These are phyloP conservation scores for Turnix velox DNA, from an alignment of 2,113 vertebrate genomes.

Conservation along the genomic window DNA sequence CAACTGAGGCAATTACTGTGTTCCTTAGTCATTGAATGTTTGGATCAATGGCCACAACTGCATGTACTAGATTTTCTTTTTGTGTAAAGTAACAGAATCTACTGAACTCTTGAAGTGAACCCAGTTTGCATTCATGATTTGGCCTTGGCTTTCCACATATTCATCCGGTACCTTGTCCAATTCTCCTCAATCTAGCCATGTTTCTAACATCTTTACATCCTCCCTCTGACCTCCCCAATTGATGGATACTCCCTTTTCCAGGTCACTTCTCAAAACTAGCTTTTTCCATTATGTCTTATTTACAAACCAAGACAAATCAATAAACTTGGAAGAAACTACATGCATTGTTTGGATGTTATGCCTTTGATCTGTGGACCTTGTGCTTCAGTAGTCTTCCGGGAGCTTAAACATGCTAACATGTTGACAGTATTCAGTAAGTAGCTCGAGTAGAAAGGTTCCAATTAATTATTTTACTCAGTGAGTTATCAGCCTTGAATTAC, in stretches of 20 bases:
- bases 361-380: conserved; percentile 46
- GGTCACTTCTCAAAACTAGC: conserved; percentile 30
- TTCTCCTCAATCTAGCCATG: neutral
- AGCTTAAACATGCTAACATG: neutral
- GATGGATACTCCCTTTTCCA: neutral
- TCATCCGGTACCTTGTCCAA: neutral
- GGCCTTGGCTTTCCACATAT: neutral
- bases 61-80: neutral
- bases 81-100: neutral
- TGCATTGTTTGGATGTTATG: neutral
- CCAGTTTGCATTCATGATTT: neutral
- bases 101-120: neutral
- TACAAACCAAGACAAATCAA: neutral
- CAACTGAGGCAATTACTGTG: neutral
- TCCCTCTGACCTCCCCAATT: neutral
- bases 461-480: neutral
- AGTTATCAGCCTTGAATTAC: conserved; percentile 2
- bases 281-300: conserved; percentile 31
- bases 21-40: neutral
- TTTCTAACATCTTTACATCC: neutral
- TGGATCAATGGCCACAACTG: neutral
- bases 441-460: neutral
- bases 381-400: neutral
- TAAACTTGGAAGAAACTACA: conserved; percentile 7
- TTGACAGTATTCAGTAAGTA: neutral